phyloP scores from a whole-genome alignment of 1,140 invertebrate genomes.

The Ips typographus region DNA sequence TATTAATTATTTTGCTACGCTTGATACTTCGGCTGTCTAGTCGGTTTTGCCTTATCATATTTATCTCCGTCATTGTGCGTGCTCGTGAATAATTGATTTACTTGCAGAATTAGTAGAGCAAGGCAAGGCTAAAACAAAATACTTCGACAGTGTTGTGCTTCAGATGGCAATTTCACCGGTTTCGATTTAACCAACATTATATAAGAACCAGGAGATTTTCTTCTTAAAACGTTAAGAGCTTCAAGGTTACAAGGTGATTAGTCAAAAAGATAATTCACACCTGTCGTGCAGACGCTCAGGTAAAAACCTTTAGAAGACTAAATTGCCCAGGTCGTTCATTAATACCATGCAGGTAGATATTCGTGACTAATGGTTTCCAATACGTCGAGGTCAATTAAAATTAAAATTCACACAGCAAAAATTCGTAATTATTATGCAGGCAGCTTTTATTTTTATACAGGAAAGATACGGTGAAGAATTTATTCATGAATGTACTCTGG shows the following conservation, averaged over 20 bases:
- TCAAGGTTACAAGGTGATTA: not conserved
- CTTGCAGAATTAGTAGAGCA: not conserved
- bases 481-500: too few species aligned
- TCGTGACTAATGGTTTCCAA: not conserved
- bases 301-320: not conserved
- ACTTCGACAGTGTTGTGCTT: too few species aligned
- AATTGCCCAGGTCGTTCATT: not conserved
- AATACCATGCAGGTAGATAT: not conserved
- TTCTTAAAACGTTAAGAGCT: not conserved
- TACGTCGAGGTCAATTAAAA: not conserved
- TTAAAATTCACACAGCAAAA: not conserved
- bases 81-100: too few species aligned
- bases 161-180: too few species aligned
- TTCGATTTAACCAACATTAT: too few species aligned
- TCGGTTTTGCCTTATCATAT: not conserved
- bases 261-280: not conserved
- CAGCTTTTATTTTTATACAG: too few species aligned
- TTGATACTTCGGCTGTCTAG: too few species aligned
- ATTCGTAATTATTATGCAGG: too few species aligned
- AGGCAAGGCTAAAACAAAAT: too few species aligned
- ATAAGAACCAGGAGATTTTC: not conserved
- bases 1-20: too few species aligned
- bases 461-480: too few species aligned
- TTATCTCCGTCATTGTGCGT: not conserved
- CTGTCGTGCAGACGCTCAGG: conserved; percentile 2